Evolutionary conservation across 2,888 invertebrate species (phyloP).

Genomic region (Caenorhabditis zanzibari): DNA sequence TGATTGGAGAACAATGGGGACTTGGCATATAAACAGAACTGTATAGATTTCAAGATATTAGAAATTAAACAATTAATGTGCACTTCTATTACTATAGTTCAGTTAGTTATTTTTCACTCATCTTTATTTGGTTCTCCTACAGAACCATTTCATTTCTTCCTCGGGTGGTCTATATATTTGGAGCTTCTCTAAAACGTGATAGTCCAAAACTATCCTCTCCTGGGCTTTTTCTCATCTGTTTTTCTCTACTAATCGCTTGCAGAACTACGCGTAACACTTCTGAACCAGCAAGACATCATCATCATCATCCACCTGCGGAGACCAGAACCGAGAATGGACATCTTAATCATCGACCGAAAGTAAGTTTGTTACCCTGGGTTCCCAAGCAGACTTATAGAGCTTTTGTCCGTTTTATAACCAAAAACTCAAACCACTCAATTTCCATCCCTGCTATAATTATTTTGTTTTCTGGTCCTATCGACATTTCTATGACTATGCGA

Average conservation of each 20-base stretch:
- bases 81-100: background rate
- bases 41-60: too few relatives aligned
- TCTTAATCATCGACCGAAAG: constrained; percentile 65
- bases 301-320: background rate
- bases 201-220: background rate
- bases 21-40: background rate
- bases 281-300: constrained; percentile 47
- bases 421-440: background rate
- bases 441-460: constrained; percentile 9
- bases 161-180: background rate
- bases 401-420: constrained; percentile 38
- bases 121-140: background rate
- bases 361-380: constrained; percentile 38
- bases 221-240: constrained; percentile 15
- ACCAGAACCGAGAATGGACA: constrained; percentile 38
- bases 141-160: background rate
- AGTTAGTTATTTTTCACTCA: background rate
- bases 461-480: constrained; percentile 60
- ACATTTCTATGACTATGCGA: constrained; percentile 58
- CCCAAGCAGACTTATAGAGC: background rate
- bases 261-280: constrained; percentile 59
- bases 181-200: constrained; percentile 5
- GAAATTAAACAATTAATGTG: too few relatives aligned
- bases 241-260: constrained; percentile 64
- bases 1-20: background rate